These are phyloP conservation scores for Yponomeuta malinellus DNA, from an alignment of 2,888 invertebrate species.

Conservation along the genomic window DNA sequence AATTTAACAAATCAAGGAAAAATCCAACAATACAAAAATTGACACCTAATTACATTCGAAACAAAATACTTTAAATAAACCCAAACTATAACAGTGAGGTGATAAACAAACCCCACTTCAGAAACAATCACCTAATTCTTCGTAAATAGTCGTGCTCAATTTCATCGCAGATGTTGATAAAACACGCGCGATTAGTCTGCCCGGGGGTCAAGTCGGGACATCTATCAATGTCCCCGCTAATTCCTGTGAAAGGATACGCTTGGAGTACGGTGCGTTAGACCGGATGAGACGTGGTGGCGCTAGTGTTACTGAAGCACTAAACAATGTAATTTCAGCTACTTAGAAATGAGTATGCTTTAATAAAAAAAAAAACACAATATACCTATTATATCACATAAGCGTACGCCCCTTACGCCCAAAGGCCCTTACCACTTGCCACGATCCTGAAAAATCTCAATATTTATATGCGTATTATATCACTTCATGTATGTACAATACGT, in stretches of 20 bases:
- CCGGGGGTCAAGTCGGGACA: constrained; percentile 30
- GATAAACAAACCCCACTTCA: constrained; percentile 3
- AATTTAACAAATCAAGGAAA: too few species aligned
- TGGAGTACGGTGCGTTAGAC: background rate
- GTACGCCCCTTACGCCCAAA: too few species aligned
- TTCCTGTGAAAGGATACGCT: constrained; percentile 37
- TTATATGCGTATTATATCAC: too few species aligned
- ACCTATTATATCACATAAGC: background rate
- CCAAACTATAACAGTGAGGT: background rate
- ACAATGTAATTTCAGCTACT: background rate
- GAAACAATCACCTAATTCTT: constrained; percentile 2
- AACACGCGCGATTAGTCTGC: constrained; percentile 23
- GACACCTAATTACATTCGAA: too few species aligned
- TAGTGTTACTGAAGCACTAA: background rate
- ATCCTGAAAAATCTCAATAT: too few species aligned
- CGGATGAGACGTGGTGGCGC: background rate
- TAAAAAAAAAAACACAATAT: background rate
- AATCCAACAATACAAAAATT: too few species aligned
- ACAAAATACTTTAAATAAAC: too few species aligned
- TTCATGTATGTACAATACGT: background rate
- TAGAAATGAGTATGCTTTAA: background rate
- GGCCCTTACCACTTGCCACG: too few species aligned
- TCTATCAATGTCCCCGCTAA: constrained; percentile 44
- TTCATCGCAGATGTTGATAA: constrained; percentile 20
- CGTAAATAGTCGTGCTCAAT: constrained; percentile 16